Conservation (phyloP, 1,140 invertebrate species). For the Ruditapes philippinarum region DNA sequence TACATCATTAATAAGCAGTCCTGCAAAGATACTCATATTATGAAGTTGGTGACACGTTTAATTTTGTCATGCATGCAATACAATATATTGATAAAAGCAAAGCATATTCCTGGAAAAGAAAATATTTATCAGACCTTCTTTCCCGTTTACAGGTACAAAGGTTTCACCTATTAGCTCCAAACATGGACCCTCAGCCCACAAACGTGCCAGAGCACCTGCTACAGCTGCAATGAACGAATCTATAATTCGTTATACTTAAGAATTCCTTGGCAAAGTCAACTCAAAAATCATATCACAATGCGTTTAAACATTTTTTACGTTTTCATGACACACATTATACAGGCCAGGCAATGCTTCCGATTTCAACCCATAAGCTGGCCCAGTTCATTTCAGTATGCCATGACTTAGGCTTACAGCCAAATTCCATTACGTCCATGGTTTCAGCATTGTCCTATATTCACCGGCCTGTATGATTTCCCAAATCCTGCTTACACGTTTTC, state of each 20-base stretch:
- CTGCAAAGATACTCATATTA: not conserved
- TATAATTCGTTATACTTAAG: no score
- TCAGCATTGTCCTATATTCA: slow-evolving; percentile 25
- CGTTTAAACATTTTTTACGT: not conserved
- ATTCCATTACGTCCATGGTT: not conserved
- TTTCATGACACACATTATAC: slow-evolving; percentile 31
- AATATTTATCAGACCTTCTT: slow-evolving; percentile 64
- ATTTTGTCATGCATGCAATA: slow-evolving; percentile 44
- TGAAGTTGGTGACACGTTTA: slow-evolving; percentile 53
- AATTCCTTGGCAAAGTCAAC: no score
- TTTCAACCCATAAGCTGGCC: not conserved
- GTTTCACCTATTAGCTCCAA: not conserved
- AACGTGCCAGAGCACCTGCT: not conserved
- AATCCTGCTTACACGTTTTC: not conserved
- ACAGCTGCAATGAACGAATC: no score
- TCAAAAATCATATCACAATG: not conserved
- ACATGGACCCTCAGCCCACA: slow-evolving; percentile 43
- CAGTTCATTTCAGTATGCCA: slow-evolving; percentile 30
- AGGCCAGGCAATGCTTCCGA: not conserved
- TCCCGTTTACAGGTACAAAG: slow-evolving; percentile 68
- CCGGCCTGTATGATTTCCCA: not conserved
- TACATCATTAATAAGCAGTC: slow-evolving; percentile 61
- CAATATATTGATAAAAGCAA: slow-evolving; percentile 64
- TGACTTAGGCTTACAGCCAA: not conserved
- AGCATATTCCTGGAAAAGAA: slow-evolving; percentile 57